Evolutionary conservation across 2,888 invertebrate species (phyloP), one percentile per base, ranked within the genome.

Genomic region (Ischnus inquisitorius): DNA sequence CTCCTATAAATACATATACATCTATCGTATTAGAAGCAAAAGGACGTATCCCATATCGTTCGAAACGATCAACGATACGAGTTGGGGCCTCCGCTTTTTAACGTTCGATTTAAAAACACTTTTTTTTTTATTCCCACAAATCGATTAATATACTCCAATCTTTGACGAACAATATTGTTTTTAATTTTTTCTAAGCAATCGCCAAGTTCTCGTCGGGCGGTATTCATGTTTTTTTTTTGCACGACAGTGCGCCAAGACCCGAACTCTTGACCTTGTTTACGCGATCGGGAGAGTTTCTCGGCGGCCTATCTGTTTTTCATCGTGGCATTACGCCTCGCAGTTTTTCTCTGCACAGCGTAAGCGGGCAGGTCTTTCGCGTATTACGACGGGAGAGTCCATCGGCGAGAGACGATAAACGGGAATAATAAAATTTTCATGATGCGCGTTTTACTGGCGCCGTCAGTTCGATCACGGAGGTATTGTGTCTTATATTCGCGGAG

Each of bases 221-320:
- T 10, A 5, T 12, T 12, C 22, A 51, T 10, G n/a, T 0, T 51
- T 3, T n/a, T 51, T 19, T 19, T 16, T 19, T 51, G 19, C 19
- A 16, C 54, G 54, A 22, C 12, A 22, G 22, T 22, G 22, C 54
- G 12, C 19, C 5, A 54, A 3, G 54, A 10, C 12, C 54, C 54
- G 54, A 54, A 3, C 54, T 54, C 57, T 41, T 71, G 71, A 71
- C 57, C 71, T 71, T 71, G 71, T 71, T 71, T 71, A 71, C 71
- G 71, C 39, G 41, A 57, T 71, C 54, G 12, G 14, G 41, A 71
- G 71, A 34, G 48, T 22, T 54, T 12, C 34, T 34, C 34, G 8
- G 34, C 54, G 5, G 19, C 71, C 14, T 28, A 2, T 71, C 4
- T 28, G n/a, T 71, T 71, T 57, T 41, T 41, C 57, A 57, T 71